Evolutionary conservation across 1,140 invertebrate genomes (phyloP), one percentile per base, ranked within the genome.

Genomic region (Pogonomyrmex californicus): DNA sequence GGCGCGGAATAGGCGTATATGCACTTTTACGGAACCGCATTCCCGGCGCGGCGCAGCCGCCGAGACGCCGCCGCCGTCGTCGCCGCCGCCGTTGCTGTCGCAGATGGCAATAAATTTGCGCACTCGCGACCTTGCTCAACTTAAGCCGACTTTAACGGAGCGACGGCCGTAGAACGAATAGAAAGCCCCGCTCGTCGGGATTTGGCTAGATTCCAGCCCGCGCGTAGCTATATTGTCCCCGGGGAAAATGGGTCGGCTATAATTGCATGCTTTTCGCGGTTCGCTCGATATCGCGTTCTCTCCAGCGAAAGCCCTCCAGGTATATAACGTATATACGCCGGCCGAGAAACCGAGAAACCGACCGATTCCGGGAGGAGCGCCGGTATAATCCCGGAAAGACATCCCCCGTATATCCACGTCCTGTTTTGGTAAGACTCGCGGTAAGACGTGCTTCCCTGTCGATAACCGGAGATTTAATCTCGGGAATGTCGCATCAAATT

Each of bases 71-170:
- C 17, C 68, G 23, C 23, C 23, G 23, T 23, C 23, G 23, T 0
- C 66, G 17, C 54, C 14, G 54, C 30, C 77, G 62, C 47, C 79
- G 65, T 9, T 65, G 68, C 30, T 41, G 54, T 10, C 68, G 66
- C 68, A 54, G 68, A 60, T 60, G 44, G 91, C 92, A 91, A 94
- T 94, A 94, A 93, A 94, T 95, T 93, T 86, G 87, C 77, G 77
- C 89, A 89, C 91, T 81, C 91, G 91, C 93, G 93, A 94, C 93
- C 93, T 94, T 93, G 93, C 91, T 91, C 91, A 93, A 93, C 87
- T 93, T 94, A 93, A 94, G 92, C 93, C 92, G 93, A 92, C 93
- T 94, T 94, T 94, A 95, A 94, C 93, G 92, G 93, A 92, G 68
- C 68, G 79, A 91, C 91, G 51, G 23, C 87, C 86, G 54, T 88